Base-by-base conservation (phyloP, 2,113 vertebrate genomes). In the Thunnus maccoyii region DNA sequence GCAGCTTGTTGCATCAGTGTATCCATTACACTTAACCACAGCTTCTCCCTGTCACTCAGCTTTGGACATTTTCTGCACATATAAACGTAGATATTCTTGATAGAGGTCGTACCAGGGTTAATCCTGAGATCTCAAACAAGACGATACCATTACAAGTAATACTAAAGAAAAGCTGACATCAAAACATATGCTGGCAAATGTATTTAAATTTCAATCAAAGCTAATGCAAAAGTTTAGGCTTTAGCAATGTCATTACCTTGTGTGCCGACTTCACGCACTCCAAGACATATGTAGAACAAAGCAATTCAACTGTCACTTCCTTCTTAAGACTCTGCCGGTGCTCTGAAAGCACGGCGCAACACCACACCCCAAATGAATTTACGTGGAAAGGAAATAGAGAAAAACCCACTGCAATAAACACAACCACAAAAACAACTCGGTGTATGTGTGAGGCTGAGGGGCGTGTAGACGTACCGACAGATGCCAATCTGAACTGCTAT, bases 1-100 rank as follows among this genome's bases (percentile, higher is more conserved):
- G 78, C 92, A 91, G 80, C 70, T 20, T 65, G 76, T 92, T 92
- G 87, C 92, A 85, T 93, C 91, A 92, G 76, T 56, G 73, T 47
- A 66, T 70, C 73, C 9, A 17, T 44, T 66, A 68, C 61, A 76
- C n/a, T 80, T 85, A 52, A 83, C 76, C 36, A 13, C 25, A 67
- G 76, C 64, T 63, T 86, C 66, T 80, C 54, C 62, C 56, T 64
- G 56, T 50, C 52, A 27, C 27, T 32, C 9, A 73, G 54, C 75
- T 25, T 76, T 15, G 41, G 2, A 55, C 12, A 61, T 56, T 68
- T 36, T 57, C 27, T 73, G 61, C 76, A 73, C 32, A 55, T 14
- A 71, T 5, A 64, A 60, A 51, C 4, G 18, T 0, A 46, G 10
- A 51, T 30, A 36, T 47, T 75, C 15, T 41, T n/a, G 4, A 52